phyloP scores from a whole-genome alignment of 2,888 invertebrate species.

The Drosophila austrosaltans region DNA sequence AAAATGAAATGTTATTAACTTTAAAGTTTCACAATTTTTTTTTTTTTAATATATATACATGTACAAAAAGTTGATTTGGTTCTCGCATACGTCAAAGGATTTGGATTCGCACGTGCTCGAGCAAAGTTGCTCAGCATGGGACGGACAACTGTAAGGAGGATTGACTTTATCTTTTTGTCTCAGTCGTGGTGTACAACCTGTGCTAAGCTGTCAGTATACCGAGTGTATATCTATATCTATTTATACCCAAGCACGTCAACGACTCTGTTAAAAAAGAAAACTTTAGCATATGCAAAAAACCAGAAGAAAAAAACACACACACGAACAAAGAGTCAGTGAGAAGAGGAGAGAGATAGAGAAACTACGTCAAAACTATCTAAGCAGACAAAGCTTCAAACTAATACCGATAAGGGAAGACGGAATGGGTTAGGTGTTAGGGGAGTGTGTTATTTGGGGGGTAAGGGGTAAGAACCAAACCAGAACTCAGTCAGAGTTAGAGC shows the following conservation, averaged over 20 bases:
- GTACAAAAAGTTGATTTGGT: not conserved
- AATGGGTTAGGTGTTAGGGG: not conserved
- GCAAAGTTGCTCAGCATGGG: not conserved
- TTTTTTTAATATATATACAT: not conserved
- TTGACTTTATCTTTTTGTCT: slow-evolving; percentile 17
- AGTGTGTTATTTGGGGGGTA: not conserved
- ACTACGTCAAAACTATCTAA: slow-evolving; percentile 64
- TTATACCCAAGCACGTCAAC: slow-evolving; percentile 45
- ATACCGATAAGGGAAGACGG: not conserved
- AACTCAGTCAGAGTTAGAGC: slow-evolving; percentile 48
- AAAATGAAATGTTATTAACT: too few species aligned
- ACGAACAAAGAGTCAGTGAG: not conserved
- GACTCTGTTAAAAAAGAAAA: slow-evolving; percentile 9
- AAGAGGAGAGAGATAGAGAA: slow-evolving; percentile 19
- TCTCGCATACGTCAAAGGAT: slow-evolving; percentile 9
- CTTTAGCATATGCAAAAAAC: slow-evolving; percentile 5
- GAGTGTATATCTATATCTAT: slow-evolving; percentile 32
- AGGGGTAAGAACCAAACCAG: slow-evolving; percentile 1
- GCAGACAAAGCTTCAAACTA: slow-evolving; percentile 38
- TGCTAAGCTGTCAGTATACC: slow-evolving; percentile 37
- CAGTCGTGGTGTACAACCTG: slow-evolving; percentile 8
- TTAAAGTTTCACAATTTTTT: not conserved
- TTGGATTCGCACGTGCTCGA: slow-evolving; percentile 13
- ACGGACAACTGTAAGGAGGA: slow-evolving; percentile 27
- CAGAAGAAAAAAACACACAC: not conserved